Base-by-base conservation (phyloP, 2,113 vertebrate species). In the Corapipo altera region DNA sequence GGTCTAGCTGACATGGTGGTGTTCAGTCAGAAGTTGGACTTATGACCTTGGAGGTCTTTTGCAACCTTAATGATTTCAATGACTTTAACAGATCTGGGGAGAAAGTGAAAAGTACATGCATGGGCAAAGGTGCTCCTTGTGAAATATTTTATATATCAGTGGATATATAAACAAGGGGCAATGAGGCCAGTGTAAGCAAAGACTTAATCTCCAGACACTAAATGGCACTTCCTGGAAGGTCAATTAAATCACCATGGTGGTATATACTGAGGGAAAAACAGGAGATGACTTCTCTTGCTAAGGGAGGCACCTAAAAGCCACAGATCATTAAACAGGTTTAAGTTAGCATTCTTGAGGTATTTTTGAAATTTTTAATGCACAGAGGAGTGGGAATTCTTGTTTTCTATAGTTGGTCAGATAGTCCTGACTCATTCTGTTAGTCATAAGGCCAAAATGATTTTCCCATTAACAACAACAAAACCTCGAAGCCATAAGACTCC, bases 351-450 rank as follows among this genome's bases (percentile, higher is more conserved):
- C 65, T n/a, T 95, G 91, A 92, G 76, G 75, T 55, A 61, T 80
- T 84, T 92, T 64, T 87, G 5, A 91, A 89, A 30, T 59, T 80
- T 41, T 78, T 12, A 32, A 57, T 57, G 30, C 39, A n/a, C 69
- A 89, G 4, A 89, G 57, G 88, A 94, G 71, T 73, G 72, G 90
- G 41, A 96, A 90, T 72, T 67, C 33, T 91, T 86, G 59, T 62
- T 62, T 92, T 88, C 46, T 86, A 59, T 44, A 80, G 39, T 17
- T 67, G 64, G 52, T 48, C 93, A 97, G 86, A 93, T 93, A 93
- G 70, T 75, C 52, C 37, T 96, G 95, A 96, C 83, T 95, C 92
- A 97, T 81, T 61, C 49, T 59, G 35, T 84, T 92, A 89, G 76
- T 67, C 73, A 81, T 35, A 54, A 81, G 57, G 91, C 70, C 87